Percentiles rank a stretch among this genome's conserved stretches.
Evolutionary conservation across 2,797 vertebrate genomes (phyloP).

Genomic region (Acanthurus lineatus): DNA sequence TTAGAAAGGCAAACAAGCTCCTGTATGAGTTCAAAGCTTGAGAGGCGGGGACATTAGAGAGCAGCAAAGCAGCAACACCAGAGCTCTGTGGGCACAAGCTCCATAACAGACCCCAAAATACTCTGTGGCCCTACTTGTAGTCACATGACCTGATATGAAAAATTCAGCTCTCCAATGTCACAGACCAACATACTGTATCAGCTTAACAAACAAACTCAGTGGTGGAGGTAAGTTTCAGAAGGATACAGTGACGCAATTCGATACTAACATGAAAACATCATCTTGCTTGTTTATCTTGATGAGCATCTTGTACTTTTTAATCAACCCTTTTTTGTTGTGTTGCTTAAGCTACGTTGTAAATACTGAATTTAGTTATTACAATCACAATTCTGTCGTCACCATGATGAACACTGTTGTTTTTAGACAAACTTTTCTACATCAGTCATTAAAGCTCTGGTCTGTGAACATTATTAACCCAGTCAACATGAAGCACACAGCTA

Average conservation of each 20-base stretch:
- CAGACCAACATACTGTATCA: slow-evolving; percentile 19
- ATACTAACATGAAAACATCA: background rate
- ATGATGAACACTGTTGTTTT: background rate
- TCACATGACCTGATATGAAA: slow-evolving; percentile 62
- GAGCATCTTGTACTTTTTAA: background rate
- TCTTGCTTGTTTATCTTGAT: background rate
- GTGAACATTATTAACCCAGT: background rate
- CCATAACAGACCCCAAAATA: slow-evolving; percentile 69
- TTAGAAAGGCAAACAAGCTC: slow-evolving; percentile 16
- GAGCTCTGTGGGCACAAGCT: slow-evolving; percentile 42
- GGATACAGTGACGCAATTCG: background rate
- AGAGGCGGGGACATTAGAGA: slow-evolving; percentile 30
- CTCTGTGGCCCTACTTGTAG: slow-evolving; percentile 25
- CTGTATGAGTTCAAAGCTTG: slow-evolving; percentile 19
- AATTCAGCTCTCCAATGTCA: slow-evolving; percentile 31
- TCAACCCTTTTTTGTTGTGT: background rate
- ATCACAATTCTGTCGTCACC: background rate
- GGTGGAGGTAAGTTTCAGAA: background rate
- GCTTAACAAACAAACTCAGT: slow-evolving; percentile 32
- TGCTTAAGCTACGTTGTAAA: background rate
- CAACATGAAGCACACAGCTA: background rate
- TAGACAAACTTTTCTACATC: background rate
- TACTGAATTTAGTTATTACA: too few species aligned
- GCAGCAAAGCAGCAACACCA: slow-evolving; percentile 46
- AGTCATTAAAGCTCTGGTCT: slow-evolving; percentile 27